Base-by-base conservation (phyloP, 2,888 invertebrate species). In the Heliconius charithonia region DNA sequence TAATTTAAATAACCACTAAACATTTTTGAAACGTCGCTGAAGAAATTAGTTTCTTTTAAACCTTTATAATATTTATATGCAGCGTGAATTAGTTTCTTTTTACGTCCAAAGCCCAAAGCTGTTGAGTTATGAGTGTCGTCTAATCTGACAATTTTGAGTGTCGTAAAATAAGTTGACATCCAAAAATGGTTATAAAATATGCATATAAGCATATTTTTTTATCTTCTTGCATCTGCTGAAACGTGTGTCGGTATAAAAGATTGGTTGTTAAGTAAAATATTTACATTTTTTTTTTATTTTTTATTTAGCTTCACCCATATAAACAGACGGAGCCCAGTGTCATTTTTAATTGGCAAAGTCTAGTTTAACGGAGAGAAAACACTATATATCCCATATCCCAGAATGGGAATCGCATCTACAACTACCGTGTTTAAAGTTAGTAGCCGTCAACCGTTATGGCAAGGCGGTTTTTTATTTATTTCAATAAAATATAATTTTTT, bases 51-150 rank as follows among this genome's bases (percentile, higher is more conserved):
- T 71, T 27, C 29, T 29, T 71, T 70, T 27, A 56, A 29, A 56
- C 29, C 19, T 29, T n/a, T 56, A 29, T 6, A 56, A 32, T 32
- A 56, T n/a, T 72, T 59, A 59, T 56, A 70, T 70, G 29, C 19
- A 27, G 45, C 22, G 51, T 70, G 70, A 51, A 70, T 70, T 22
- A 27, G 45, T 4, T 9, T 70, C 9, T 27, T 22, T 70, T 51
- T 70, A 70, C 51, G 51, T 71, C 22, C 71, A 72, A 72, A 59
- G 25, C 32, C n/a, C 25, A 72, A 72, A 72, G 59, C 72, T 59
- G 59, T 72, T 72, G 72, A 72, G 13, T 72, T 72, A 72, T 72
- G 72, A 59, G 32, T 32, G 59, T 59, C 72, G 16, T 59, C 59
- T 72, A 72, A 72, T 29, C 59, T 59, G 32, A 9, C 72, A 59